Base-by-base conservation (phyloP, 2,113 vertebrate species). In the Nyctereutes procyonoides region DNA sequence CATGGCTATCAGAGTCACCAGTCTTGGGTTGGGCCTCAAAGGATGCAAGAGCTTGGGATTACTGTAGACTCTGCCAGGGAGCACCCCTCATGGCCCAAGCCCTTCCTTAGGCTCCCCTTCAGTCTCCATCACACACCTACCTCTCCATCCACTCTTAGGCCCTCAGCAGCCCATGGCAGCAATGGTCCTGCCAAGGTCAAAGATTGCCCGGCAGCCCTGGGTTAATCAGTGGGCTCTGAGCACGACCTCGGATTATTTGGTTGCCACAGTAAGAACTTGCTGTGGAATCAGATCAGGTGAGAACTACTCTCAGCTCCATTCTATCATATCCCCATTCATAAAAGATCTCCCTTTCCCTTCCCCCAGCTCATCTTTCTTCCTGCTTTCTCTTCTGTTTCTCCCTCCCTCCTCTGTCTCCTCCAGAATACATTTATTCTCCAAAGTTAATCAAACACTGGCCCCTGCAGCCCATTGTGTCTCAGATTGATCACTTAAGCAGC, bases 401-500 rank as follows among this genome's bases (percentile, higher is more conserved):
- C 84, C 32, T 94, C 95, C 43, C 60, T 67, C 48, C 83, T 91
- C 84, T 60, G 28, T 92, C 79, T 96, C 83, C 93, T 85, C 74
- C 85, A 87, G 43, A 90, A 90, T 93, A 95, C 84, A 77, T 97
- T 95, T 96, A 92, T 98, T 97, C 88, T 95, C 80, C 95, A 14
- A n/a, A 98, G 97, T 98, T 98, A 98, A 97, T 98, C 98, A 97
- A 98, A 96, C 98, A 90, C 95, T 97, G 97, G 95, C 97, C 97
- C 96, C 96, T 98, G 97, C 95, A 98, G 95, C 92, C 97, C 83
- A 94, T 97, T 98, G 98, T 98, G 98, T 95, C 88, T 87, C 97
- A 98, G 96, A 98, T 95, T 98, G 98, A 98, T 98, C 98, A 98
- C 97, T 98, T 98, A 98, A 98, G 98, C 95, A 98, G 96, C 95